Conservation (phyloP, 2,113 vertebrate species). For the Nycticryphes semicollaris region DNA sequence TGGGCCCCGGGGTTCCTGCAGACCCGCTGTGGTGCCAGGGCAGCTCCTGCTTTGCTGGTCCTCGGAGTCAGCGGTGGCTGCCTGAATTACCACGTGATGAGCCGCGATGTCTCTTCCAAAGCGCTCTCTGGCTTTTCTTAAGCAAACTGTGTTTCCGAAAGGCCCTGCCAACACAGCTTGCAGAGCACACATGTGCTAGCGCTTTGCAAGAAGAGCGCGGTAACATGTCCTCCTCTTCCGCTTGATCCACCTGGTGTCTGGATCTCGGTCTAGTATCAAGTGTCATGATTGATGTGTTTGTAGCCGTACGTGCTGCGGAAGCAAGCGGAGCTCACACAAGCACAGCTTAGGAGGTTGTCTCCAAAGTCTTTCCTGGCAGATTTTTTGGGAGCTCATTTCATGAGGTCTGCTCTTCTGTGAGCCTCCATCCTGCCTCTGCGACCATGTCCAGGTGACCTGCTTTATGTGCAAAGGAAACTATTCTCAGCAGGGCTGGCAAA, state of each 20-base stretch:
- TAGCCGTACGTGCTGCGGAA: rapidly evolving
- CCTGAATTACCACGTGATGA: not conserved
- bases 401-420: not conserved
- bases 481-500: not conserved
- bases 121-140: not conserved
- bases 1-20: not conserved
- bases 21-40: not conserved
- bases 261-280: not conserved
- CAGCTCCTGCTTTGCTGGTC: not conserved
- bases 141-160: not conserved
- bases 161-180: not conserved
- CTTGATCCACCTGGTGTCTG: not conserved
- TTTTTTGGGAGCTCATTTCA: not conserved
- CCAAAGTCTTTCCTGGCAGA: not conserved
- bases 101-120: not conserved
- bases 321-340: not conserved
- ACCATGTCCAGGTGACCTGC: not conserved
- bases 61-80: rapidly evolving
- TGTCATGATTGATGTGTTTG: not conserved
- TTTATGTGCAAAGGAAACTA: not conserved
- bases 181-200: not conserved
- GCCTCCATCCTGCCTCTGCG: not conserved
- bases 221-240: not conserved
- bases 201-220: not conserved
- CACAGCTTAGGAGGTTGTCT: not conserved